phyloP scores from a whole-genome alignment of 37 sponge, comb jelly and placozoan species.

The Hormiphora californensis region DNA sequence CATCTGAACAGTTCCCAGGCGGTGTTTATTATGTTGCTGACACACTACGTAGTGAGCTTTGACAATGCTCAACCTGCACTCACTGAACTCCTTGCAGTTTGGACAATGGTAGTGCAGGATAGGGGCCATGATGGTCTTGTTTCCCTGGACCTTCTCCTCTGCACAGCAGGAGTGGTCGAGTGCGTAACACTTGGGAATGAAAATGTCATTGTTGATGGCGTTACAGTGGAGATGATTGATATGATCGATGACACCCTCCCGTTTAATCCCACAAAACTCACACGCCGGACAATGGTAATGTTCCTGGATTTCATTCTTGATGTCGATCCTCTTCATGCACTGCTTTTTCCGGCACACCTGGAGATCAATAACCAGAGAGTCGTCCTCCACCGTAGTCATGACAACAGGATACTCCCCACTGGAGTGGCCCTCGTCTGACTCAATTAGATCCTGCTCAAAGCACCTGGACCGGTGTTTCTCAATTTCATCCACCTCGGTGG shows the following conservation, averaged over 20 bases:
- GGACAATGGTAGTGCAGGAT: slow-evolving; percentile 44
- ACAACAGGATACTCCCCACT: slow-evolving; percentile 6
- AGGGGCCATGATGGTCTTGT: slow-evolving; percentile 54
- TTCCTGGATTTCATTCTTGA: slow-evolving; percentile 41
- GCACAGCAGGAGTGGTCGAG: slow-evolving; percentile 30
- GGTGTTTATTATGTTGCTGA: not conserved
- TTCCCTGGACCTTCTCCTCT: not conserved
- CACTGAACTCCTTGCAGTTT: slow-evolving; percentile 32
- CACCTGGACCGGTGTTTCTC: slow-evolving; percentile 15
- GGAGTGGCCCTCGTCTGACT: not conserved
- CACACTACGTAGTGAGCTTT: slow-evolving; percentile 22
- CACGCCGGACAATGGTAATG: slow-evolving; percentile 50
- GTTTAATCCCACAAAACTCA: slow-evolving; percentile 31
- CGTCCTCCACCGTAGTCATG: slow-evolving; percentile 4
- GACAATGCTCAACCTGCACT: slow-evolving; percentile 10
- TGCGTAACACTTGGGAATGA: slow-evolving; percentile 12
- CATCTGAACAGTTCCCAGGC: not conserved
- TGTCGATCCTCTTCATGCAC: slow-evolving; percentile 45
- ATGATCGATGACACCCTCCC: slow-evolving; percentile 29
- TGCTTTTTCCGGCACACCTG: slow-evolving; percentile 32
- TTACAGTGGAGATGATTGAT: slow-evolving; percentile 40
- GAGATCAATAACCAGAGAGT: slow-evolving; percentile 30
- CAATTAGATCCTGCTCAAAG: not conserved
- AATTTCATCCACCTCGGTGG: not conserved
- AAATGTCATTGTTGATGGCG: not conserved